Percentiles rank a stretch among this genome's conserved stretches.
Conservation (phyloP, 2,113 vertebrate species). For the Bungarus multicinctus region DNA sequence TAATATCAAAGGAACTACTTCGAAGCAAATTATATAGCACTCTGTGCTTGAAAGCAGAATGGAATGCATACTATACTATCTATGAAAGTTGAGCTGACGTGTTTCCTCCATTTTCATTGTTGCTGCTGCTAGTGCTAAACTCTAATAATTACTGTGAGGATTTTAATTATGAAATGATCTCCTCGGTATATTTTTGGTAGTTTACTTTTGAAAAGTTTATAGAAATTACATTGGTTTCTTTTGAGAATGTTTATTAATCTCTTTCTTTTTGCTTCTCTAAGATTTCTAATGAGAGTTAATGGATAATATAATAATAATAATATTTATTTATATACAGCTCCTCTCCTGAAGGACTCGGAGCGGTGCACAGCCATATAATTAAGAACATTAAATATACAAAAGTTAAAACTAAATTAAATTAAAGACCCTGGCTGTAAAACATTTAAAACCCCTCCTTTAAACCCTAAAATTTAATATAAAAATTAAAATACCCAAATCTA, state of each 20-base stretch:
- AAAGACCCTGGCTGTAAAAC: no score
- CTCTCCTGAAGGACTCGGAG: no score
- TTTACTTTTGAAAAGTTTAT: background rate
- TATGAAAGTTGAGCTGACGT: background rate
- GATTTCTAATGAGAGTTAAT: background rate
- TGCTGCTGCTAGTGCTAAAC: background rate
- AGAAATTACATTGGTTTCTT: background rate
- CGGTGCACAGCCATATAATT: no score
- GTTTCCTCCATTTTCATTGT: background rate
- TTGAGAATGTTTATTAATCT: background rate
- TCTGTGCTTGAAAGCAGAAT: background rate
- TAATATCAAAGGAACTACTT: background rate
- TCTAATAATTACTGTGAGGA: background rate
- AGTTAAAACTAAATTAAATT: no score
- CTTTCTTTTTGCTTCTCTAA: background rate
- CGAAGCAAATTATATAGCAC: background rate
- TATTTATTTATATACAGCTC: no score
- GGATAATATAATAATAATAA: no score
- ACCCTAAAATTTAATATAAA: no score
- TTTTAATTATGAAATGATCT: background rate
- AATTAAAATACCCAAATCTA: no score
- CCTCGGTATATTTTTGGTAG: background rate
- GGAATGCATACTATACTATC: background rate
- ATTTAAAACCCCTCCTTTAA: no score
- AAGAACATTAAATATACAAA: no score